A percentile compares a stretch with the other conserved stretches of the same genome.
phyloP scores from a whole-genome alignment of 2,888 invertebrate species.

The Aromia moschata region DNA sequence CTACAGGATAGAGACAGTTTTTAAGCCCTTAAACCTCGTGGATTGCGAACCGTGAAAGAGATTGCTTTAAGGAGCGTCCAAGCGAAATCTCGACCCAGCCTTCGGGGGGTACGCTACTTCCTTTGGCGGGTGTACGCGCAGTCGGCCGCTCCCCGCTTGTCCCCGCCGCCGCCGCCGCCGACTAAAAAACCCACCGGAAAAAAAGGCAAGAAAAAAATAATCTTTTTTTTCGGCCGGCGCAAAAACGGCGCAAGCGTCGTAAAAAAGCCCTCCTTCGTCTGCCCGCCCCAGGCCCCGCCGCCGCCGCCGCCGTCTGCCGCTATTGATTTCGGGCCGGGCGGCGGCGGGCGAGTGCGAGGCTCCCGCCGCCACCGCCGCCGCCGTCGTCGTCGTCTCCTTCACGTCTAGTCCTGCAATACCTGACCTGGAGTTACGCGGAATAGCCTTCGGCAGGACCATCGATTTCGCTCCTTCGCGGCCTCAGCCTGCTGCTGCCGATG shows the following conservation, averaged over 20 bases:
- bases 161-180: constrained; percentile 25
- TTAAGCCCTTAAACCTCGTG: no score
- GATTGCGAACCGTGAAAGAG: no score
- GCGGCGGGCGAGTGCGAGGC: no score
- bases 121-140: constrained; percentile 13
- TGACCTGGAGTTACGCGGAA: constrained; percentile 61
- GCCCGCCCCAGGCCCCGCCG: constrained; percentile 31
- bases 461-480: constrained; percentile 44
- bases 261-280: constrained; percentile 36
- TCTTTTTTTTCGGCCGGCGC: constrained; percentile 39
- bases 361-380: no score
- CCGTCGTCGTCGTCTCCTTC: constrained; percentile 39
- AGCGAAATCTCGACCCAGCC: background rate
- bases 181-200: constrained; percentile 43
- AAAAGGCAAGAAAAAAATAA: constrained; percentile 42
- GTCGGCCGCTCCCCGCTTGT: constrained; percentile 40
- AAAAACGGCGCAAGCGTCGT: constrained; percentile 34
- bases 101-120: constrained; percentile 8
- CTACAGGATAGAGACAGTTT: no score
- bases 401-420: constrained; percentile 48
- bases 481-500: constrained; percentile 6
- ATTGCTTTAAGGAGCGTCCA: no score
- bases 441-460: constrained; percentile 59
- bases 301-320: constrained; percentile 51
- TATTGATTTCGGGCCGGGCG: constrained; percentile 57